Base-by-base conservation (phyloP, 1,140 invertebrate genomes). In the Chironomus tepperi region DNA sequence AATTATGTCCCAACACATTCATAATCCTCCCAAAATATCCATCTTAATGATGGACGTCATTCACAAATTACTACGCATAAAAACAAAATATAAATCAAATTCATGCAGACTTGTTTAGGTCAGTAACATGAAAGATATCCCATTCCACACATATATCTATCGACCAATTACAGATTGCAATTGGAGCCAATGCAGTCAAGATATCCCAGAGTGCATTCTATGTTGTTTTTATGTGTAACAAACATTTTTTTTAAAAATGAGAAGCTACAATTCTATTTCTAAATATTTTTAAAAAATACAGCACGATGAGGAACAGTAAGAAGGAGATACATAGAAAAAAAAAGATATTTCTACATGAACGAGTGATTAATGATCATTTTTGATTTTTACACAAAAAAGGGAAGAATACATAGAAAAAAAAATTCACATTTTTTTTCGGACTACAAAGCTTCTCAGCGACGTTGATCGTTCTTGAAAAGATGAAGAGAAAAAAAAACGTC, bases 381-480 rank as follows among this genome's bases (percentile, higher is more conserved):
- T 57, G 47, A 57, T 57, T 57, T 57, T 57, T 57, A 57, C 47
- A 57, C 47, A 12, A 57, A 57, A 57, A 57, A 57, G 10, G 47
- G 47, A 15, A 57, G 10, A 15, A 57, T 12, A 15, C 7, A 12
- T 5, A 12, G 15, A 5, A 34, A 34, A 34, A 34, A 34, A 34
- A 34, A 34, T 34, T 34, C 24, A 34, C 24, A 57, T 57, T 57
- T 57, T 57, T n/a, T 57, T 57, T 57, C 47, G 47, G 47, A 57
- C 47, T 57, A 57, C 47, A 57, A 57, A 57, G 47, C 47, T 57
- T 57, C 47, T 57, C 12, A 57, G 47, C 47, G 47, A 57, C 47
- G 8, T n/a, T n/a, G 9, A 57, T n/a, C n/a, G 47, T n/a, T n/a
- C 12, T n/a, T 5, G 12, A 57, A 34, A 5, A 34, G 24, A 34